A percentile compares a stretch with the other conserved stretches of the same genome.
Conservation (phyloP, 2,888 invertebrate species). For the Lordiphosa fenestrarum region DNA sequence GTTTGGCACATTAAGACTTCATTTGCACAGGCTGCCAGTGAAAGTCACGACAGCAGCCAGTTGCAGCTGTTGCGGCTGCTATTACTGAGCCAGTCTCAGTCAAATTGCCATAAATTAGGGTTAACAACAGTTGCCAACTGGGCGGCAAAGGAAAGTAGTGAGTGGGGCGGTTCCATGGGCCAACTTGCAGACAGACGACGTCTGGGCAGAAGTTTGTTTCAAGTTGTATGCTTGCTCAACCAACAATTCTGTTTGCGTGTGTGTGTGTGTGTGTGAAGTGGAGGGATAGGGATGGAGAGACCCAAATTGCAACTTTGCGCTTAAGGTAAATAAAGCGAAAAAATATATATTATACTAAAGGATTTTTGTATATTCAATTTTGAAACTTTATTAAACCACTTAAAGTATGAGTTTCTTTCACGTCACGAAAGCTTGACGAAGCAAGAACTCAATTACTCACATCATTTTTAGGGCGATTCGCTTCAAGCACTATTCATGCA, state of each 20-base stretch:
- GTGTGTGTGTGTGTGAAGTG: neutral
- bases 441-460: too few species aligned
- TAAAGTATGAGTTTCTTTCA: too few species aligned
- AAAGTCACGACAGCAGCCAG: constrained; percentile 33
- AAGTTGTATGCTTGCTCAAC: constrained; percentile 8
- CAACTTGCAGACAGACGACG: constrained; percentile 31
- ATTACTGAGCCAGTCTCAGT: constrained; percentile 34
- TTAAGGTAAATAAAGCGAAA: too few species aligned
- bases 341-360: too few species aligned
- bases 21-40: constrained; percentile 30
- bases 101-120: constrained; percentile 71
- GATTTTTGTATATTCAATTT: too few species aligned
- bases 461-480: too few species aligned
- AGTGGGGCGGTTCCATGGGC: neutral
- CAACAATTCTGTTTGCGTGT: constrained; percentile 6
- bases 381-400: too few species aligned
- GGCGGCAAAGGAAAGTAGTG: constrained; percentile 5
- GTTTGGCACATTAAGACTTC: constrained; percentile 39
- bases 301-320: too few species aligned
- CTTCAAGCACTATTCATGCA: too few species aligned
- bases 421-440: too few species aligned
- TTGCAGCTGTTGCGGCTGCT: constrained; percentile 33
- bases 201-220: constrained; percentile 19
- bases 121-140: constrained; percentile 60
- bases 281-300: neutral